Conservation (phyloP, 1,140 invertebrate genomes). For the Ooceraea biroi region DNA sequence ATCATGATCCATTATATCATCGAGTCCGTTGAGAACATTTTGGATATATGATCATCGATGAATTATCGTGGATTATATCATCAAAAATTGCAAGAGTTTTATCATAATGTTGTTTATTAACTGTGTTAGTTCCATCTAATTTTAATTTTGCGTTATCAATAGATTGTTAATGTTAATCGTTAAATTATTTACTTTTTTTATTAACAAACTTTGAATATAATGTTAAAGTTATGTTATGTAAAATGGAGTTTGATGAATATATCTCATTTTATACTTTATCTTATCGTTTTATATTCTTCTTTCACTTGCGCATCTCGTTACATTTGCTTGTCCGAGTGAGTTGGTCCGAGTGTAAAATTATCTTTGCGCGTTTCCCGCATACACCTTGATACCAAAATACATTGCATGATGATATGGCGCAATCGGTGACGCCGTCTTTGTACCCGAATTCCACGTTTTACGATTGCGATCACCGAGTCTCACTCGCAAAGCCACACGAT, state of each 20-base stretch:
- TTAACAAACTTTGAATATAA: too few relatives aligned
- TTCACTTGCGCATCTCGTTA: not conserved
- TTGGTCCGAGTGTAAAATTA: conserved; percentile 28
- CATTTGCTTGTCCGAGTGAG: not conserved
- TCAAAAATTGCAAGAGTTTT: not conserved
- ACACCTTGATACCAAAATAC: not conserved
- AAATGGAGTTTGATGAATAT: too few relatives aligned
- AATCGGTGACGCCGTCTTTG: conserved; percentile 2
- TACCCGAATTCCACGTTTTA: conserved; percentile 19
- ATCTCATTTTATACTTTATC: too few relatives aligned
- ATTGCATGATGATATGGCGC: not conserved
- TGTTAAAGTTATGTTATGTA: too few relatives aligned
- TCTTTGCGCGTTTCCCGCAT: not conserved
- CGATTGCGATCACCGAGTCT: not conserved
- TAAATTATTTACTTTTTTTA: not conserved
- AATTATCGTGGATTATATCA: not conserved
- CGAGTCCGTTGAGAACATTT: not conserved
- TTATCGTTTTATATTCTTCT: not conserved
- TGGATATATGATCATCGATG: not conserved
- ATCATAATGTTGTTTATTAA: not conserved
- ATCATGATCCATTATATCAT: not conserved
- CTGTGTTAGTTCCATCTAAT: too few relatives aligned
- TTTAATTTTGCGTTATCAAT: too few relatives aligned
- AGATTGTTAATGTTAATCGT: not conserved
- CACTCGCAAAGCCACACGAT: not conserved